Evolutionary conservation across 2,888 invertebrate genomes (phyloP).

Genomic region (Oscheius sp.): DNA sequence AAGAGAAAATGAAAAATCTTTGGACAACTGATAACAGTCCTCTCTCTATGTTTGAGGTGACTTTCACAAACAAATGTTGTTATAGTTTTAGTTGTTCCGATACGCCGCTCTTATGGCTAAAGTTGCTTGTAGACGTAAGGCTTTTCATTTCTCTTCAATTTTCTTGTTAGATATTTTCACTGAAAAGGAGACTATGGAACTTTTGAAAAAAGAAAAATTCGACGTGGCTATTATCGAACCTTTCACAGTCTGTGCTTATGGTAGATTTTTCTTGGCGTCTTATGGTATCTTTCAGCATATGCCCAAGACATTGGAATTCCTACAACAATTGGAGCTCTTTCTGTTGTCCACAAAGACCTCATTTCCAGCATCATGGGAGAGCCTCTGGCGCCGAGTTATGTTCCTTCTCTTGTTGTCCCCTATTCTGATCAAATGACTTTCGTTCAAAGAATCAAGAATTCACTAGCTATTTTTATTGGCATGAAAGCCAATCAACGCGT

Average conservation of each 20-base stretch:
- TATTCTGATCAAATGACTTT: constrained; percentile 20
- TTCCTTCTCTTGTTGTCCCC: not conserved
- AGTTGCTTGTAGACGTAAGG: not conserved
- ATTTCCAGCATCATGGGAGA: constrained; percentile 27
- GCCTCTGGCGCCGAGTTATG: constrained; percentile 17
- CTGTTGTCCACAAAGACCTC: constrained; percentile 35
- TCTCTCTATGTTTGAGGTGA: not conserved
- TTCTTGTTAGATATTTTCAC: not conserved
- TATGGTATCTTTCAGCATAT: not conserved
- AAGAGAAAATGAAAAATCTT: constrained; percentile 23
- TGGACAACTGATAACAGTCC: constrained; percentile 6
- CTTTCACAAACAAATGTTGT: not conserved
- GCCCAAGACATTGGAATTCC: constrained; percentile 21
- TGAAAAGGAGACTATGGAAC: not conserved
- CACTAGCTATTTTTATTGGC: not conserved
- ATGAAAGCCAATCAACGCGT: not conserved
- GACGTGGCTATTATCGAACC: constrained; percentile 25
- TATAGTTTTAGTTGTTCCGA: not conserved
- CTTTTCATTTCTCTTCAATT: not conserved
- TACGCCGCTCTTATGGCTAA: not conserved
- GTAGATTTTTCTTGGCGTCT: not conserved
- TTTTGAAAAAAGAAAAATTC: constrained; percentile 5
- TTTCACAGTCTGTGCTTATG: constrained; percentile 18
- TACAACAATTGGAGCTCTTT: constrained; percentile 36
- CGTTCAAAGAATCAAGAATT: constrained; percentile 9